Evolutionary conservation across 1,140 invertebrate genomes (phyloP), one percentile per base, ranked within the genome.

Genomic region (Anastrepha ludens): DNA sequence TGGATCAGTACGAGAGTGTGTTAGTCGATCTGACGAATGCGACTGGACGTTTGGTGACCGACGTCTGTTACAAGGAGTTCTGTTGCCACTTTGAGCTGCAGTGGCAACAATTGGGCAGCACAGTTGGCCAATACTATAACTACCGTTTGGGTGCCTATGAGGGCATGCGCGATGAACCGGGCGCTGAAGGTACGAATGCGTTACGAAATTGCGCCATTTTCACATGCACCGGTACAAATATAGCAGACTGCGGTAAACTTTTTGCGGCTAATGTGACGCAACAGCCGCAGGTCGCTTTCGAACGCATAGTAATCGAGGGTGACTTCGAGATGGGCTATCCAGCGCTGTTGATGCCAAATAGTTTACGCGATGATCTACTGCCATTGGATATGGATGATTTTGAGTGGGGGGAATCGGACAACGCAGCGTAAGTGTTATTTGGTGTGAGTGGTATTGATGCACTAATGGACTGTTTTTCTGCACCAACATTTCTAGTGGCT

Each of bases 131-230:
- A n/a, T 85, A 86, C 58, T 90, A 90, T 17, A 88, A 55, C 60
- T 92, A 91, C 74, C 90, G 92, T 0, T 20, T 92, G 86, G 91
- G 87, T 6, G 88, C 88, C 50, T 93, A 89, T 65, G 90, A 93
- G 70, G 91, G 91, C 7, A 88, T 88, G 88, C 89, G 92, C 1
- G 88, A 90, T 39, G 90, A 92, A 85, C 89, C 90, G 59, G 86
- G 88, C 7, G 17, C 39, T 0, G 89, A 88, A 20, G 89, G 91
- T 5, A 47, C 41, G 4, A 92, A 92, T 44, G 90, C 90, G 60
- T 39, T 92, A 11, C 85, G 90, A 0, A 92, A 90, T 55, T 93
- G 92, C 50, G 91, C 59, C 4, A 15, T 93, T 2, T 91, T 93
- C 39, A 81, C 89, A n/a, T 93, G 92, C 74, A 87, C 88, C 0